These are phyloP conservation scores for Scophthalmus maximus DNA, from an alignment of 2,113 vertebrate species.

Conservation along the genomic window DNA sequence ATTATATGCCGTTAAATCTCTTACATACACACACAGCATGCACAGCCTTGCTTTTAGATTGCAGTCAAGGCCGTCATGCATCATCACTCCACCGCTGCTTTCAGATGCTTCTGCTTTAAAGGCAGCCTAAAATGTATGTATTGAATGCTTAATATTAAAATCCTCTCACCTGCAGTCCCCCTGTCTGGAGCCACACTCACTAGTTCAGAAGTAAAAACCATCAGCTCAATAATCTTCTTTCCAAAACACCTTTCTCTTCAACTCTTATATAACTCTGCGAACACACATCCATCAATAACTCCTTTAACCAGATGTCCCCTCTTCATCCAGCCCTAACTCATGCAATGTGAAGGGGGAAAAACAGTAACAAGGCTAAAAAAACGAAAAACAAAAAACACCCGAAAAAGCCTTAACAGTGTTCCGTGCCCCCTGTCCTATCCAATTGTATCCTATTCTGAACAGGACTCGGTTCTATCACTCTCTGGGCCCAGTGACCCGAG, in stretches of 20 bases:
- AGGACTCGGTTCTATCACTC: conserved; percentile 99
- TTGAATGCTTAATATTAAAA: conserved; percentile 26
- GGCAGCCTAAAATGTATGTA: conserved; percentile 42
- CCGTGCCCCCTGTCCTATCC: conserved; percentile 71
- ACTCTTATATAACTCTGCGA: conserved; percentile 16
- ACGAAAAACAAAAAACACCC: conserved; percentile 15
- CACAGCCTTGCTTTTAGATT: conserved; percentile 34
- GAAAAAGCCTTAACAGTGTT: conserved; percentile 63
- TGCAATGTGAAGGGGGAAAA: conserved; percentile 29
- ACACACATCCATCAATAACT: conserved; percentile 36
- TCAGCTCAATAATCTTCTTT: conserved; percentile 14
- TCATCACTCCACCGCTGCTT: conserved; percentile 42
- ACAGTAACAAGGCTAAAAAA: not conserved
- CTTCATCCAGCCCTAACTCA: conserved; percentile 47
- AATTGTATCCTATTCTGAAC: conserved; percentile 91
- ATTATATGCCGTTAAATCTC: conserved; percentile 30
- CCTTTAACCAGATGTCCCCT: conserved; percentile 45
- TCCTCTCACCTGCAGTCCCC: conserved; percentile 4
- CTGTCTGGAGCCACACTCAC: conserved; percentile 25
- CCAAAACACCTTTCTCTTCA: conserved; percentile 22
- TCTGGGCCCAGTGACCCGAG: conserved; percentile 96
- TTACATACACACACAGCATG: not conserved
- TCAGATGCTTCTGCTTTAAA: conserved; percentile 46
- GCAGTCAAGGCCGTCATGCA: conserved; percentile 42
- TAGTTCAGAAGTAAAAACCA: conserved; percentile 13